Evolutionary conservation across 2,888 invertebrate genomes (phyloP).

Genomic region (Cerastis leucographa): DNA sequence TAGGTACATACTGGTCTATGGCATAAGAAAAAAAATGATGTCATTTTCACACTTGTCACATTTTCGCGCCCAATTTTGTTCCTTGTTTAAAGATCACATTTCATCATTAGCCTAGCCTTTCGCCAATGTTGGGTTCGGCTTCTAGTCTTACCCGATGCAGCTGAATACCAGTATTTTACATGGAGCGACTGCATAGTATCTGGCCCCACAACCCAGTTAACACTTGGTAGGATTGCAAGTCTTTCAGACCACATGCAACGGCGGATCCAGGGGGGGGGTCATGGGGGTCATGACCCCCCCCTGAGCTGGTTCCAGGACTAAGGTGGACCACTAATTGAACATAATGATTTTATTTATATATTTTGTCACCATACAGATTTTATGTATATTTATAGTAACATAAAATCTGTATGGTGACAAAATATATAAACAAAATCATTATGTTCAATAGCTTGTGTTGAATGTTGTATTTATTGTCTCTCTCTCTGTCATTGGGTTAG

Average conservation of each 20-base stretch:
- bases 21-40: not conserved
- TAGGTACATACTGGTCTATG: not conserved
- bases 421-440: too few species aligned
- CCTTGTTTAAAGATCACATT: not conserved
- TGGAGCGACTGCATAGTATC: not conserved
- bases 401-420: too few species aligned
- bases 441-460: too few species aligned
- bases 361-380: too few species aligned
- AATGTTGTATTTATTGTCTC: too few species aligned
- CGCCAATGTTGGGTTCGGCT: not conserved
- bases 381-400: too few species aligned
- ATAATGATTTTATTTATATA: too few species aligned
- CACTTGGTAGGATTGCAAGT: not conserved
- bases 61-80: not conserved
- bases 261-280: too few species aligned
- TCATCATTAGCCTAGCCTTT: not conserved
- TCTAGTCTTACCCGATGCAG: not conserved
- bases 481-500: too few species aligned
- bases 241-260: not conserved
- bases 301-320: too few species aligned
- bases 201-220: not conserved
- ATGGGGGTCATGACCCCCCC: too few species aligned
- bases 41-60: not conserved
- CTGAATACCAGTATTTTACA: not conserved
- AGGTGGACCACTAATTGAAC: too few species aligned